phyloP scores from a whole-genome alignment of 2,888 invertebrate genomes.

The Phymatocera aterrima region DNA sequence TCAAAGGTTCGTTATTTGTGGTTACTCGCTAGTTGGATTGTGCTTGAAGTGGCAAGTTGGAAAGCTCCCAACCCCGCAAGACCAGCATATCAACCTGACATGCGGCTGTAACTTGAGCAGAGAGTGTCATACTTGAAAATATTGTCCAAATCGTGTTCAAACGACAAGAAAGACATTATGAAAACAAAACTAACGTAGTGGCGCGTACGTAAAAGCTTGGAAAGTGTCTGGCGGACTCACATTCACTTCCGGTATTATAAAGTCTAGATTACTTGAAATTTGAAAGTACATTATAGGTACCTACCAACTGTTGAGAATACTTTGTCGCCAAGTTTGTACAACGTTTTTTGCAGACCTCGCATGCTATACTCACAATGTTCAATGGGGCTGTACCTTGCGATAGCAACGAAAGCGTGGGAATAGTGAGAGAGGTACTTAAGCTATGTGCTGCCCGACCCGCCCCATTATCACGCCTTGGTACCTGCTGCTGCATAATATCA shows the following conservation, averaged over 20 bases:
- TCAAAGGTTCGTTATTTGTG: constrained; percentile 62
- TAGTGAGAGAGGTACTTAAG: constrained; percentile 9
- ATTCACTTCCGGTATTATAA: too few relatives aligned
- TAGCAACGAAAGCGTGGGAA: constrained; percentile 17
- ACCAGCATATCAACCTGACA: too few relatives aligned
- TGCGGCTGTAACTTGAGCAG: not conserved
- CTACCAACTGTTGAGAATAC: not conserved
- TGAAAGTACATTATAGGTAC: not conserved
- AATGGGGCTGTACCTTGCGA: constrained; percentile 3
- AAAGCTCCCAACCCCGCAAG: constrained; percentile 46
- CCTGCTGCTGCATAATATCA: constrained; percentile 65
- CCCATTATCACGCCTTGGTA: constrained; percentile 63
- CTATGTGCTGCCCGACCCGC: constrained; percentile 34
- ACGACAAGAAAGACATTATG: too few relatives aligned
- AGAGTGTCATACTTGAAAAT: not conserved
- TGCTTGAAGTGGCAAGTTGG: constrained; percentile 54
- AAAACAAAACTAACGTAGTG: too few relatives aligned
- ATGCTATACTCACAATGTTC: constrained; percentile 29
- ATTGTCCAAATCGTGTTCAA: too few relatives aligned
- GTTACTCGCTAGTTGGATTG: constrained; percentile 61
- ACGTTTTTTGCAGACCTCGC: not conserved
- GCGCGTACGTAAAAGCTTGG: too few relatives aligned
- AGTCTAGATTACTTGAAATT: too few relatives aligned
- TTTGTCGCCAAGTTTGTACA: constrained; percentile 2
- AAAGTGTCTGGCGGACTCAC: too few relatives aligned